These are phyloP conservation scores for Ectobius pallidus DNA, from an alignment of 2,888 invertebrate genomes.

Conservation along the genomic window DNA sequence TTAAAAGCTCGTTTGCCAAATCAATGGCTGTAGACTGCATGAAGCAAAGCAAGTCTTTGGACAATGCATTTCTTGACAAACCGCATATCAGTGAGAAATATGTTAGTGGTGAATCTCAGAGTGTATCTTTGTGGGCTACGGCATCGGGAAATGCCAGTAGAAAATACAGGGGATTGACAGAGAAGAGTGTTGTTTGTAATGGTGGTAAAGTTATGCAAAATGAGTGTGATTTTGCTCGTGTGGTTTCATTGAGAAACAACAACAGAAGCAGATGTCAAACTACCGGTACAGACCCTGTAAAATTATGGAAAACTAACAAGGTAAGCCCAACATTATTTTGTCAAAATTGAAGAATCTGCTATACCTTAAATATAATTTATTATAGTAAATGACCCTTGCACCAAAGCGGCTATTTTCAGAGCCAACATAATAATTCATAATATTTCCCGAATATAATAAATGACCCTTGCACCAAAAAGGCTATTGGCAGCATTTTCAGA, in stretches of 20 bases:
- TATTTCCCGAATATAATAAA: too few relatives aligned
- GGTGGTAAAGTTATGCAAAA: slow-evolving; percentile 10
- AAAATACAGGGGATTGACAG: neutral
- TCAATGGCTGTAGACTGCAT: slow-evolving; percentile 55
- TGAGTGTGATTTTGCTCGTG: neutral
- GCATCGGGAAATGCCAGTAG: neutral
- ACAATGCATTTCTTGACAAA: slow-evolving; percentile 48
- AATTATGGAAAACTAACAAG: slow-evolving; percentile 16
- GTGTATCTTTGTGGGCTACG: neutral
- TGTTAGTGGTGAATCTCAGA: neutral
- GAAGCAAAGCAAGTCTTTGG: slow-evolving; percentile 54
- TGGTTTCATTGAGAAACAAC: neutral
- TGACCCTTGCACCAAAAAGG: too few relatives aligned
- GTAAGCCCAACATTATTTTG: neutral
- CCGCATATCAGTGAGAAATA: neutral
- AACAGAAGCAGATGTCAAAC: neutral
- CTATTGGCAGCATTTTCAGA: too few relatives aligned
- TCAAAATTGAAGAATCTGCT: too few relatives aligned
- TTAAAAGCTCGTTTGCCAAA: slow-evolving; percentile 63
- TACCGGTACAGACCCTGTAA: neutral
- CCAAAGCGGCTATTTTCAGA: too few relatives aligned
- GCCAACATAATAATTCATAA: too few relatives aligned
- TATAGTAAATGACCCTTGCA: too few relatives aligned
- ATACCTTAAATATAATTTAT: too few relatives aligned
- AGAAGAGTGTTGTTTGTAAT: neutral